These are phyloP conservation scores for Parnassius smintheus DNA, from an alignment of 2,888 invertebrate genomes.

Conservation along the genomic window DNA sequence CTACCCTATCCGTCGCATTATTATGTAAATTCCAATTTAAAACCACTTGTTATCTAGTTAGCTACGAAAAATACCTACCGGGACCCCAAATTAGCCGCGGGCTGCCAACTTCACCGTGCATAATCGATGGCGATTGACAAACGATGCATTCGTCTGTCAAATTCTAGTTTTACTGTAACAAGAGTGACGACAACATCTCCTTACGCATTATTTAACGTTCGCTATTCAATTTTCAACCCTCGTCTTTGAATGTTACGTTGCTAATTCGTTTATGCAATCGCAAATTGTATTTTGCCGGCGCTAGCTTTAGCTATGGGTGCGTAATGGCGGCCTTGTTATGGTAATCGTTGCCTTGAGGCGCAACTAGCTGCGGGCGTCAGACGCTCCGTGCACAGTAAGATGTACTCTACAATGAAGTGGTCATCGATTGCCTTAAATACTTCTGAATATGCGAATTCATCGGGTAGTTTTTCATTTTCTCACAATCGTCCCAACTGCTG, in stretches of 20 bases:
- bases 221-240: slow-evolving; percentile 31
- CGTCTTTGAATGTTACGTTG: slow-evolving; percentile 11
- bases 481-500: neutral
- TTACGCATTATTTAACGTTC: slow-evolving; percentile 18
- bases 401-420: slow-evolving; percentile 50
- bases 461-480: slow-evolving; percentile 2
- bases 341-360: slow-evolving; percentile 69
- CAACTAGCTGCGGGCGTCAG: slow-evolving; percentile 47
- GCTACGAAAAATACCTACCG: slow-evolving; percentile 75
- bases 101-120: slow-evolving; percentile 66
- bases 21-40: slow-evolving; percentile 80
- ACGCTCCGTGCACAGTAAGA: slow-evolving; percentile 46
- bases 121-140: slow-evolving; percentile 80
- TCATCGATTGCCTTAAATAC: slow-evolving; percentile 48
- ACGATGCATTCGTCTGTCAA: slow-evolving; percentile 79
- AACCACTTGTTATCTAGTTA: slow-evolving; percentile 82
- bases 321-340: slow-evolving; percentile 79
- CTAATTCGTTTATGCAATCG: slow-evolving; percentile 19
- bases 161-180: slow-evolving; percentile 74
- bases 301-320: slow-evolving; percentile 55
- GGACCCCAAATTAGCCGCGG: slow-evolving; percentile 70
- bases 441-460: slow-evolving; percentile 4
- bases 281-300: slow-evolving; percentile 32
- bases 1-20: slow-evolving; percentile 58
- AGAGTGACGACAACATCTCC: slow-evolving; percentile 46